Evolutionary conservation across 2,797 vertebrate species (phyloP).

Genomic region (Acridotheres tristis): DNA sequence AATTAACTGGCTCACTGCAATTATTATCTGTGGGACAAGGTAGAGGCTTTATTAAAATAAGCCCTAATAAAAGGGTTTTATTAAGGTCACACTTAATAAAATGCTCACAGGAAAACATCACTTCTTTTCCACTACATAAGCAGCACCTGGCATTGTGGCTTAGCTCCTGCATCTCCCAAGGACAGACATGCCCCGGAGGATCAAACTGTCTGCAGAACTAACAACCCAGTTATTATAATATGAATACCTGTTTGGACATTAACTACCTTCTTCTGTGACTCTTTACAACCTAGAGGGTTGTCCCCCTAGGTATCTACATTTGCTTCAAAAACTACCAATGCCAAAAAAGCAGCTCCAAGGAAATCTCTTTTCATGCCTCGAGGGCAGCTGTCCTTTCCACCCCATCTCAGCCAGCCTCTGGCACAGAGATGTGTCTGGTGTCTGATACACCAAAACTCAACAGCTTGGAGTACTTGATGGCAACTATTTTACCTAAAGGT

Average conservation of each 20-base stretch:
- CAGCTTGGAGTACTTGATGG: neutral
- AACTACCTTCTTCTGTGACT: neutral
- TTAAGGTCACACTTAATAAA: neutral
- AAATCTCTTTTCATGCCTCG: neutral
- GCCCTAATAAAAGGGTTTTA: neutral
- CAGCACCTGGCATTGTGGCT: accelerated
- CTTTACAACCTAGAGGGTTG: neutral
- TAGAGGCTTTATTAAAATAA: neutral
- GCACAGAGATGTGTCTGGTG: neutral
- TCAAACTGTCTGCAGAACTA: neutral
- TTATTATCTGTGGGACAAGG: conserved; percentile 87
- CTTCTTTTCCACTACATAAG: neutral
- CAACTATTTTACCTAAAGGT: neutral
- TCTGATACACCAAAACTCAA: neutral
- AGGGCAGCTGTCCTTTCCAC: neutral
- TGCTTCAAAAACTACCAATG: neutral
- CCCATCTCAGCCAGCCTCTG: neutral
- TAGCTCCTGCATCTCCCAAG: neutral
- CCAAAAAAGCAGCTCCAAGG: neutral
- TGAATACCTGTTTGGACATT: neutral
- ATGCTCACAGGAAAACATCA: neutral
- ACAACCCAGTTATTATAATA: neutral
- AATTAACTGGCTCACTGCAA: conserved; percentile 96
- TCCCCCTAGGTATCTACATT: neutral
- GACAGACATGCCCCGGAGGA: neutral